Base-by-base conservation (phyloP, 2,113 vertebrate species). In the Lepisosteus oculatus region DNA sequence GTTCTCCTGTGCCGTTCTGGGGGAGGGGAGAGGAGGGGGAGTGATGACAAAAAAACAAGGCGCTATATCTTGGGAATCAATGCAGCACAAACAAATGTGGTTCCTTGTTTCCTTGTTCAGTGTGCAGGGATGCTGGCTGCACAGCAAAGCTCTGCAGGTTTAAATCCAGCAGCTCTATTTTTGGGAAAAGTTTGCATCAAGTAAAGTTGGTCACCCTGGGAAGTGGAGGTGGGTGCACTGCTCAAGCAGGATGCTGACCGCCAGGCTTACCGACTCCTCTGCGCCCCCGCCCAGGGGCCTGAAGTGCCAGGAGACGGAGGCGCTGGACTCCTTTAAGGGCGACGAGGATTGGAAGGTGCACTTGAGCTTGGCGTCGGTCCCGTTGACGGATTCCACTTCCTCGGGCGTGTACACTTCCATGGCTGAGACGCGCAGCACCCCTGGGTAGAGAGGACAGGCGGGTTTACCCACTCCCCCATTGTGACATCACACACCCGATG, bases 221-320 rank as follows among this genome's bases (percentile, higher is more conserved):
- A n/a, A 61, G 62, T 9, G n/a, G 47, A 2, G 14, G 51, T 44
- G n/a, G 64, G 29, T 14, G 6, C 12, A 5, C 42, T 13, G 64
- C 64, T 13, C 42, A 2, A 3, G 15, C 29, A 8, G 43, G 11
- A 17, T 1, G 88, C 95, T 91, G 80, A 98, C 96, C 41, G 91
- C 90, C 79, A 17, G 2, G 88, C 95, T 91, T 80, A 98, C 96
- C 41, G 91, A 90, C 79, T 94, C 93, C 0, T 93, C 92, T 0
- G 73, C 55, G 2, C 93, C 89, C 44, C 84, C 83, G 4, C 79
- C 80, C 54, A 90, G 88, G 0, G 95, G 93, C 62, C 93, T 93
- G 81, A 98, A 99, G 83, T 80, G 93, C 97, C 97, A 99, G 45
- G 91, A 92, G 72, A 97, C 90, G 0, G 85, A 77, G 0, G 96